Conservation (phyloP, 1,140 invertebrate genomes). For the Theocolax elegans region DNA sequence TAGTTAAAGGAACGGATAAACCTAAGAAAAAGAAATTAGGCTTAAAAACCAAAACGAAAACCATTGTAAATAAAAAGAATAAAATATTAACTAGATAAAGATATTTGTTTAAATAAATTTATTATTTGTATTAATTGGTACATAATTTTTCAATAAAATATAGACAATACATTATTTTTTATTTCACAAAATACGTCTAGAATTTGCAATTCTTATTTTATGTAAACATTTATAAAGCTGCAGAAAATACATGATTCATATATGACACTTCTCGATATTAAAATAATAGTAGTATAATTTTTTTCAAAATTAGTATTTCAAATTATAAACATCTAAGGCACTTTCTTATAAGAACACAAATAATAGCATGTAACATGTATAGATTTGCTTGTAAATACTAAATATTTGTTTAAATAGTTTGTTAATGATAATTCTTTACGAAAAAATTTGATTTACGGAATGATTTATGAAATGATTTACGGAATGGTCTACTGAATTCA, state of each 20-base stretch:
- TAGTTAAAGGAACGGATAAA: constrained; percentile 26
- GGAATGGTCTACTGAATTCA: too few relatives aligned
- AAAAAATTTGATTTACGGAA: too few relatives aligned
- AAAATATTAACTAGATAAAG: constrained; percentile 51
- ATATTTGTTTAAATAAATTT: constrained; percentile 37
- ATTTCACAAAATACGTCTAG: not conserved
- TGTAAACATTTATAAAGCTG: not conserved
- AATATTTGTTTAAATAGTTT: too few relatives aligned
- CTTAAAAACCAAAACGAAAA: constrained; percentile 44
- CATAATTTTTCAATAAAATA: constrained; percentile 30
- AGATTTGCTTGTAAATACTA: too few relatives aligned
- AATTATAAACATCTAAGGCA: constrained; percentile 19
- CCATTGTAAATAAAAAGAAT: constrained; percentile 50
- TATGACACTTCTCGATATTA: not conserved
- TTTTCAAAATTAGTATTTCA: not conserved
- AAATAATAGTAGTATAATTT: constrained; percentile 18
- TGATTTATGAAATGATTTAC: too few relatives aligned
- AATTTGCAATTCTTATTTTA: constrained; percentile 16
- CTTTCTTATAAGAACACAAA: constrained; percentile 9
- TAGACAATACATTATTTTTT: constrained; percentile 11
- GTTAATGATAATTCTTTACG: too few relatives aligned
- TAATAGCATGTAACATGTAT: not conserved
- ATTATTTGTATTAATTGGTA: constrained; percentile 27
- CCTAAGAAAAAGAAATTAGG: constrained; percentile 43
- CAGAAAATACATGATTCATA: not conserved